Evolutionary conservation across 2,113 vertebrate species (phyloP).

Genomic region (Amphiprion percula): DNA sequence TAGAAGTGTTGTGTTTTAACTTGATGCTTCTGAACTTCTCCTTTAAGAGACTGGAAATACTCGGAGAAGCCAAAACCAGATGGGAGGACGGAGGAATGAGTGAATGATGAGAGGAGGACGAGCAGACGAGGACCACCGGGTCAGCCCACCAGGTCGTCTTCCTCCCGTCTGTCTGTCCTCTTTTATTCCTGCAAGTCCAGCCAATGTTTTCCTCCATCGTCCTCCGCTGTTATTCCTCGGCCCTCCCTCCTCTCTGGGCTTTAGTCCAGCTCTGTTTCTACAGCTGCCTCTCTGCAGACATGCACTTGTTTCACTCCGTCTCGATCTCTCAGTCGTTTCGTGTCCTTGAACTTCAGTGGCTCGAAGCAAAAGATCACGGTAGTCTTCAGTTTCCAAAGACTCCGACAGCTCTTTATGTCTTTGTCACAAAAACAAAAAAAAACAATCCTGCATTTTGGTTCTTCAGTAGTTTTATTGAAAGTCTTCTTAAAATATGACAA

Average conservation of each 20-base stretch:
- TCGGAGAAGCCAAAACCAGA: conserved; percentile 32
- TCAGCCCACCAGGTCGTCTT: conserved; percentile 67
- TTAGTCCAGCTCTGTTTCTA: conserved; percentile 57
- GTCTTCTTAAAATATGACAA: too few relatives aligned
- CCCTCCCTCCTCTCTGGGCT: conserved; percentile 39
- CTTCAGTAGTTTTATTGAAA: too few relatives aligned
- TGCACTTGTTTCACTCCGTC: conserved; percentile 55
- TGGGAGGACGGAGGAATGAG: conserved; percentile 51
- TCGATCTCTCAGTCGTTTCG: not conserved
- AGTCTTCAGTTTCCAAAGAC: too few relatives aligned
- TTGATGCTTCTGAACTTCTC: not conserved
- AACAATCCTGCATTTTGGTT: too few relatives aligned
- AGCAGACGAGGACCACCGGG: conserved; percentile 71
- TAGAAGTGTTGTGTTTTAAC: too few relatives aligned
- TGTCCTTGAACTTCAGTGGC: too few relatives aligned
- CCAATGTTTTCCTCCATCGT: conserved; percentile 42
- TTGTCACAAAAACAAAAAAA: too few relatives aligned
- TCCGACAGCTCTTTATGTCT: too few relatives aligned
- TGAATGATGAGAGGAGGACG: conserved; percentile 64
- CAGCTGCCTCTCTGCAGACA: conserved; percentile 56
- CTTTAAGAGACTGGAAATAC: conserved; percentile 31
- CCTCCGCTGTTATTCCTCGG: conserved; percentile 60
- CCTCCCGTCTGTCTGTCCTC: conserved; percentile 38
- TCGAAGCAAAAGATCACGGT: too few relatives aligned
- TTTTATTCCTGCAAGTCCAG: conserved; percentile 37